A percentile compares a stretch with the other conserved stretches of the same genome.
phyloP scores from a whole-genome alignment of 2,888 invertebrate species.

The Lycia hirtaria region DNA sequence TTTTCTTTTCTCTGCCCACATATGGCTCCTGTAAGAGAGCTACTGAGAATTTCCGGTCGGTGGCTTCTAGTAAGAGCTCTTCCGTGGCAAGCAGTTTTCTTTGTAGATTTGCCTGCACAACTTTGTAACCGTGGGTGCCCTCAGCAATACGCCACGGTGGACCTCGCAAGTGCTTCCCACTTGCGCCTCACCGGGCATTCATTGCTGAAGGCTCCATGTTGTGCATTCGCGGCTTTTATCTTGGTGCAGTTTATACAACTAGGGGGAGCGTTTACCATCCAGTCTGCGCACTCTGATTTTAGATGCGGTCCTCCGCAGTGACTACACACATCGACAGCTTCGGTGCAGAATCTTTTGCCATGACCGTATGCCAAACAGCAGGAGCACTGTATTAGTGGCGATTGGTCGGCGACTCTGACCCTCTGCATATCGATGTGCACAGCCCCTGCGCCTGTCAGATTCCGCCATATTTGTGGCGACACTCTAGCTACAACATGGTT shows the following conservation, averaged over 20 bases:
- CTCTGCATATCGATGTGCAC: too few relatives aligned
- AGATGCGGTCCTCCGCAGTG: neutral
- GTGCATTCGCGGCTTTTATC: too few relatives aligned
- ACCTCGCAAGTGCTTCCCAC: neutral
- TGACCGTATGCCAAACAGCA: too few relatives aligned
- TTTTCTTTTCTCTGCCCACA: neutral
- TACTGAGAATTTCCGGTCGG: neutral
- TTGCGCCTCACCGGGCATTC: neutral
- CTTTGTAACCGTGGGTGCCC: neutral
- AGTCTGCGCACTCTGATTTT: neutral
- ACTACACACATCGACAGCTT: too few relatives aligned
- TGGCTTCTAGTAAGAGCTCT: neutral
- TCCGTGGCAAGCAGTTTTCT: neutral
- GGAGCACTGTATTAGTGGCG: too few relatives aligned
- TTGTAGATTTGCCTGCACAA: neutral
- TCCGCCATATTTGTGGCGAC: too few relatives aligned
- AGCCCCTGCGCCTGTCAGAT: too few relatives aligned
- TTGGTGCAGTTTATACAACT: too few relatives aligned
- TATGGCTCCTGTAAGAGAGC: slow-evolving; percentile 3
- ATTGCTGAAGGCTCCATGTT: neutral
- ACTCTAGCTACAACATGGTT: too few relatives aligned
- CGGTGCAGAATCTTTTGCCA: too few relatives aligned
- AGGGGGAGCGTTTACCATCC: neutral
- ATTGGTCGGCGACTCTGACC: too few relatives aligned
- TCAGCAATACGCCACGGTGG: neutral